Percentiles rank a stretch among this genome's conserved stretches.
These are phyloP conservation scores for Phortica variegata DNA, from an alignment of 1,140 invertebrate species.

Conservation along the genomic window DNA sequence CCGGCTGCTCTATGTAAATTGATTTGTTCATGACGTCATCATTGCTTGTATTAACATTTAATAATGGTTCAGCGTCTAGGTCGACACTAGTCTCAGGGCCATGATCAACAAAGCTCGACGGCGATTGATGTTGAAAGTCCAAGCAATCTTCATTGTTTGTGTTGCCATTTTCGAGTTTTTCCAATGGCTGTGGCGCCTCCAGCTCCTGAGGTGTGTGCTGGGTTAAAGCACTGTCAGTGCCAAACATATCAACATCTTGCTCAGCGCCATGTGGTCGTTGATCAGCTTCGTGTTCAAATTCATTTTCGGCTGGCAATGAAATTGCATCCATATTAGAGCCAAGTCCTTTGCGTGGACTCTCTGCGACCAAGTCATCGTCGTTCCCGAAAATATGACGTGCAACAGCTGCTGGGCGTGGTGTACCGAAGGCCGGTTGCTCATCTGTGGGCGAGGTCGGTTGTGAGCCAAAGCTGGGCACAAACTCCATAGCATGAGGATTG, in stretches of 20 bases:
- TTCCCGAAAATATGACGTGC: slow-evolving; percentile 24
- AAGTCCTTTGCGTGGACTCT: slow-evolving; percentile 45
- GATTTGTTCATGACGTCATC: slow-evolving; percentile 41
- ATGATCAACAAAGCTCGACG: slow-evolving; percentile 29
- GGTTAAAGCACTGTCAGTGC: background rate
- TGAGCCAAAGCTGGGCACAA: slow-evolving; percentile 44
- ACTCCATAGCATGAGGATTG: slow-evolving; percentile 46
- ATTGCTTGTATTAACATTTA: slow-evolving; percentile 2
- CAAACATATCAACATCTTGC: slow-evolving; percentile 31
- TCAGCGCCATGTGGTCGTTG: slow-evolving; percentile 45
- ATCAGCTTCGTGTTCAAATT: slow-evolving; percentile 41
- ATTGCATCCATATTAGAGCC: slow-evolving; percentile 39
- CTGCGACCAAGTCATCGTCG: slow-evolving; percentile 42
- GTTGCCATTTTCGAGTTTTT: background rate
- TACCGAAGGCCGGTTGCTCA: slow-evolving; percentile 7
- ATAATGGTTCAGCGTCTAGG: slow-evolving; percentile 22
- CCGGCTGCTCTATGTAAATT: slow-evolving; percentile 26
- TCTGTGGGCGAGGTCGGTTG: slow-evolving; percentile 35
- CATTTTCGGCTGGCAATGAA: slow-evolving; percentile 36
- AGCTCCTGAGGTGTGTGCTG: slow-evolving; percentile 3
- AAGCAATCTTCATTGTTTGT: background rate
- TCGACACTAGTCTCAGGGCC: slow-evolving; percentile 49
- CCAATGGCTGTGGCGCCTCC: slow-evolving; percentile 3
- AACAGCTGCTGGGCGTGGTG: background rate
- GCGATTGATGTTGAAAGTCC: slow-evolving; percentile 14